Evolutionary conservation across 2,888 invertebrate genomes (phyloP).

Genomic region (Daptonema setosum): DNA sequence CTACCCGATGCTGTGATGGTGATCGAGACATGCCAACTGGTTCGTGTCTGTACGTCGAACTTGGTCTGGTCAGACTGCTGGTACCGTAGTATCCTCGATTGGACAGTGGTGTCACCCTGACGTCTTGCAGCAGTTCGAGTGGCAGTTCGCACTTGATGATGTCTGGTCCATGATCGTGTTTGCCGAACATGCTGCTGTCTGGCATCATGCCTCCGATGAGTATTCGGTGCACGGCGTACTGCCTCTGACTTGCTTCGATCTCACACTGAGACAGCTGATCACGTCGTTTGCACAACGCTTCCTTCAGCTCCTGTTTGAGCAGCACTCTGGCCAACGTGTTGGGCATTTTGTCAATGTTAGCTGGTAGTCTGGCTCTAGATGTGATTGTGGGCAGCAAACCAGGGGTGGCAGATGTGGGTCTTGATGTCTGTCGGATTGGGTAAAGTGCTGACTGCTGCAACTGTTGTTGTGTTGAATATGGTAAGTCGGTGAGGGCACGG

Average conservation of each 20-base stretch:
- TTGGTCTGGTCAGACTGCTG: background rate
- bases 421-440: background rate
- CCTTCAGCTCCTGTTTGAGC: slow-evolving; percentile 33
- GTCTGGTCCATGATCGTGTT: slow-evolving; percentile 19
- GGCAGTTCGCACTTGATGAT: slow-evolving; percentile 23
- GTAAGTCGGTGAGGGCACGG: background rate
- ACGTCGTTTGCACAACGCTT: slow-evolving; percentile 29
- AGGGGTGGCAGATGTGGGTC: background rate
- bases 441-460: slow-evolving; percentile 12
- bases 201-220: slow-evolving; percentile 12
- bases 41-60: background rate
- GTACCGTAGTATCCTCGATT: background rate
- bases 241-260: slow-evolving; percentile 28
- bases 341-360: slow-evolving; percentile 5
- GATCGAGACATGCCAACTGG: background rate
- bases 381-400: background rate
- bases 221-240: slow-evolving; percentile 24
- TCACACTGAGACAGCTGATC: slow-evolving; percentile 31
- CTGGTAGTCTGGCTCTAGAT: background rate
- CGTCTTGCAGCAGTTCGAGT: slow-evolving; percentile 19
- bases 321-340: slow-evolving; percentile 22
- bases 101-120: slow-evolving; percentile 16
- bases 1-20: background rate
- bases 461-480: slow-evolving; percentile 5
- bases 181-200: background rate